Conservation (phyloP, 2,797 vertebrate genomes). For the Malurus leucopterus region DNA sequence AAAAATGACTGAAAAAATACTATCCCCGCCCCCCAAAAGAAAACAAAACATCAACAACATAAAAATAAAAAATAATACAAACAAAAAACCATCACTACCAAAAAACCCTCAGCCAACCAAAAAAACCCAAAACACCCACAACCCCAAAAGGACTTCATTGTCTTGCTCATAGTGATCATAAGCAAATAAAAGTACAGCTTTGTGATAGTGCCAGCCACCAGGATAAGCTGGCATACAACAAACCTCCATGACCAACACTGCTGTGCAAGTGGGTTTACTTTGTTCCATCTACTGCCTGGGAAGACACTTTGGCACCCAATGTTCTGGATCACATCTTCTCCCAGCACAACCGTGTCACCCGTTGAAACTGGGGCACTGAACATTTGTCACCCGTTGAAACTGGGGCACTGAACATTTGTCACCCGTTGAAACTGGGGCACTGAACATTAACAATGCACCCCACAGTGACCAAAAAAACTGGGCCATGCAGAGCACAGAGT, state of each 20-base stretch:
- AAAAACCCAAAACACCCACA: background rate
- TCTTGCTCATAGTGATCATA: background rate
- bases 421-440: background rate
- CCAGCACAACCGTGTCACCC: background rate
- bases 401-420: background rate
- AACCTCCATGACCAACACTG: no score
- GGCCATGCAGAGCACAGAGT: background rate
- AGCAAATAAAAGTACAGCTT: background rate
- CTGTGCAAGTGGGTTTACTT: rapidly evolving
- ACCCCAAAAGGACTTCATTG: background rate
- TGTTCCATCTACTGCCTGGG: background rate
- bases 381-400: background rate
- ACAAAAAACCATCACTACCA: background rate
- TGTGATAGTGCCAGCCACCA: background rate
- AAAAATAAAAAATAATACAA: no score
- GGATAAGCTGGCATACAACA: background rate
- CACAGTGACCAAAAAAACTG: background rate
- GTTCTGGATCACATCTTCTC: background rate
- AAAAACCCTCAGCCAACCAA: no score
- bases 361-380: background rate
- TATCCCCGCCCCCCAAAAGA: rapidly evolving
- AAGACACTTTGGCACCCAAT: background rate
- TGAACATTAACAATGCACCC: background rate
- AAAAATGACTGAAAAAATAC: background rate
- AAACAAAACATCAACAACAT: background rate